phyloP scores from a whole-genome alignment of 2,113 vertebrate species.

The Charina bottae region DNA sequence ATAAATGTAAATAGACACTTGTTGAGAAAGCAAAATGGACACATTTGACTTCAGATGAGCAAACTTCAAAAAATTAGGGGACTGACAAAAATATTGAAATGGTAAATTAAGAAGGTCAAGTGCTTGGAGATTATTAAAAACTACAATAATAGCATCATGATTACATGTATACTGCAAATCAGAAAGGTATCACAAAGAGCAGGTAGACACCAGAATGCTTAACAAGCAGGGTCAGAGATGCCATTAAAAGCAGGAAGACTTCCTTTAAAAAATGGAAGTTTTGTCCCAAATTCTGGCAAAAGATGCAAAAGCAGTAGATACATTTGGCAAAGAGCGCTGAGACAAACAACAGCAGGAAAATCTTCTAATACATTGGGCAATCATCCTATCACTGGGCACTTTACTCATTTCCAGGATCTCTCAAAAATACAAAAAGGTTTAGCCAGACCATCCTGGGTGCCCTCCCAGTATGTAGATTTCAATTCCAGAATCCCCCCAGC shows the following conservation, averaged over 20 bases:
- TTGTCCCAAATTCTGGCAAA: background rate
- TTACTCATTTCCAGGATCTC: background rate
- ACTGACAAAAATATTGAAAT: background rate
- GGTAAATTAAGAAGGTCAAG: background rate
- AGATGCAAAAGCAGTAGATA: background rate
- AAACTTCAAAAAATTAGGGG: background rate
- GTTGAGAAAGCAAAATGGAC: background rate
- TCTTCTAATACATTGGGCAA: background rate
- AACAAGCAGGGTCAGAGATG: background rate
- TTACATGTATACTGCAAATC: background rate
- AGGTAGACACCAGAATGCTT: background rate
- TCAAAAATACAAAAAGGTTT: background rate
- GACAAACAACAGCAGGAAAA: background rate
- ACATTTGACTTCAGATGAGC: background rate
- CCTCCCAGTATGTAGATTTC: background rate
- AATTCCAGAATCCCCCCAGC: background rate
- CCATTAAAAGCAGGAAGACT: background rate
- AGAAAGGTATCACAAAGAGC: background rate
- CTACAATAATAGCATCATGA: background rate
- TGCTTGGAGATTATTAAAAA: background rate
- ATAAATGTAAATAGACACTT: background rate
- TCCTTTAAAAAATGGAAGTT: background rate
- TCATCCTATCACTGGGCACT: background rate
- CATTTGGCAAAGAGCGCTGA: background rate
- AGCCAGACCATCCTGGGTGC: background rate